A percentile compares a stretch with the other conserved stretches of the same genome.
Evolutionary conservation across 2,797 vertebrate species (phyloP).

Genomic region (Gobionotothen gibberifrons): DNA sequence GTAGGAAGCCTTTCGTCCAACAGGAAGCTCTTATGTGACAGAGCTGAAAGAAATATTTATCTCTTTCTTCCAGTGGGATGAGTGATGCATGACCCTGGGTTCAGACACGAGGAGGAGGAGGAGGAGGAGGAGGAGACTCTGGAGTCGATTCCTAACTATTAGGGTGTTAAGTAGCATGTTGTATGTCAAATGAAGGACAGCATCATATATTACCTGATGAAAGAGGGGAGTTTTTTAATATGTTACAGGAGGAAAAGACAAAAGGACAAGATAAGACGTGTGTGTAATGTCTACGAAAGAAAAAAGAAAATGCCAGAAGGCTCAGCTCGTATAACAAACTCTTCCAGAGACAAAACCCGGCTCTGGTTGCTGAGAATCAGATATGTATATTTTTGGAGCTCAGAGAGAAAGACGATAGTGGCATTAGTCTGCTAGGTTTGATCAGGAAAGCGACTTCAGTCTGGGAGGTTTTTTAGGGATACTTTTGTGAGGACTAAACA

Average conservation of each 20-base stretch:
- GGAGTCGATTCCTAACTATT: conserved; percentile 58
- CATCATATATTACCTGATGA: conserved; percentile 62
- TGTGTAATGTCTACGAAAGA: conserved; percentile 47
- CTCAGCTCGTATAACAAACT: conserved; percentile 65
- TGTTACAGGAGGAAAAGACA: conserved; percentile 54
- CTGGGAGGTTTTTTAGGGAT: conserved; percentile 47
- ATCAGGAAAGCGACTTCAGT: conserved; percentile 63
- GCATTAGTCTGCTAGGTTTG: conserved; percentile 63
- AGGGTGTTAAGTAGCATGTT: conserved; percentile 75
- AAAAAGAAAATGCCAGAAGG: conserved; percentile 66
- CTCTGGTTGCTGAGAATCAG: conserved; percentile 76
- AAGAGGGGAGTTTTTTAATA: conserved; percentile 38
- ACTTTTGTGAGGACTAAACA: conserved; percentile 33
- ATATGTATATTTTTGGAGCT: conserved; percentile 77
- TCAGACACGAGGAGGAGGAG: conserved; percentile 60
- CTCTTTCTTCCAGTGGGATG: conserved; percentile 69
- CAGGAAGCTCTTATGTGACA: conserved; percentile 77
- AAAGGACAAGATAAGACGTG: conserved; percentile 70
- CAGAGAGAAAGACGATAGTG: conserved; percentile 68
- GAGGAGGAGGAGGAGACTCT: conserved; percentile 26
- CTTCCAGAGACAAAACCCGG: conserved; percentile 67
- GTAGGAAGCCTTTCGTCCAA: conserved; percentile 62
- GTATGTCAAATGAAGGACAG: conserved; percentile 66
- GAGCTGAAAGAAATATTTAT: conserved; percentile 83
- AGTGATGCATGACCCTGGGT: conserved; percentile 75